phyloP scores from a whole-genome alignment of 2,113 vertebrate species.

The Arvicanthis niloticus region DNA sequence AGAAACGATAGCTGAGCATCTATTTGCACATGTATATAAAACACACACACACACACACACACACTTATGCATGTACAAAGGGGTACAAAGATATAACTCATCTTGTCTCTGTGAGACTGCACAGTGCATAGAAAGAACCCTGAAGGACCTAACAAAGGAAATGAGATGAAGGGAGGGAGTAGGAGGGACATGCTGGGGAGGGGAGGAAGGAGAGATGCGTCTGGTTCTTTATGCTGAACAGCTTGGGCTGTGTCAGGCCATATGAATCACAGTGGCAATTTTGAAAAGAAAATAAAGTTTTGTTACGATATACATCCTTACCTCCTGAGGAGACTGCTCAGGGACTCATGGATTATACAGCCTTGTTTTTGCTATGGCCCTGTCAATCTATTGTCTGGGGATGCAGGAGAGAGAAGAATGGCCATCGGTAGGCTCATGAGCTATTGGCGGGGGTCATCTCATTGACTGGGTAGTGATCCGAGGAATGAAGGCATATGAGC shows the following conservation, averaged over 20 bases:
- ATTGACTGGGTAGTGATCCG: slow-evolving; percentile 51
- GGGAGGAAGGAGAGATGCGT: slow-evolving; percentile 12
- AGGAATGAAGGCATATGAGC: slow-evolving; percentile 55
- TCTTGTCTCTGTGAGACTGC: not conserved
- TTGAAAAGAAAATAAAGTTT: slow-evolving; percentile 82
- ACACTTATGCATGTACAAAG: not conserved
- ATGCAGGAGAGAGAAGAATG: slow-evolving; percentile 72
- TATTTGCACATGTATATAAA: not conserved
- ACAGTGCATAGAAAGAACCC: not conserved
- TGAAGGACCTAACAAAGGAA: slow-evolving; percentile 15
- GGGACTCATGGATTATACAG: slow-evolving; percentile 69
- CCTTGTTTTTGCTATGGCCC: slow-evolving; percentile 73
- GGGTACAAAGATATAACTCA: not conserved
- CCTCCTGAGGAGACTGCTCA: slow-evolving; percentile 75
- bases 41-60: not conserved
- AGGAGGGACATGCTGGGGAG: not conserved
- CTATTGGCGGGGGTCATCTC: slow-evolving; percentile 59
- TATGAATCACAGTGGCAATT: slow-evolving; percentile 84
- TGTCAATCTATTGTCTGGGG: slow-evolving; percentile 80
- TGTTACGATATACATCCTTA: slow-evolving; percentile 59
- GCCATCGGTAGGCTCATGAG: slow-evolving; percentile 64
- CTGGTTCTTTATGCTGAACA: slow-evolving; percentile 79
- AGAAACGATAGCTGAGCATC: not conserved
- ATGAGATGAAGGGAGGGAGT: not conserved
- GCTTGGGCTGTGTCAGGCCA: slow-evolving; percentile 71